Evolutionary conservation across 2,113 vertebrate genomes (phyloP), one percentile per base, ranked within the genome.

Genomic region (Otis tarda): DNA sequence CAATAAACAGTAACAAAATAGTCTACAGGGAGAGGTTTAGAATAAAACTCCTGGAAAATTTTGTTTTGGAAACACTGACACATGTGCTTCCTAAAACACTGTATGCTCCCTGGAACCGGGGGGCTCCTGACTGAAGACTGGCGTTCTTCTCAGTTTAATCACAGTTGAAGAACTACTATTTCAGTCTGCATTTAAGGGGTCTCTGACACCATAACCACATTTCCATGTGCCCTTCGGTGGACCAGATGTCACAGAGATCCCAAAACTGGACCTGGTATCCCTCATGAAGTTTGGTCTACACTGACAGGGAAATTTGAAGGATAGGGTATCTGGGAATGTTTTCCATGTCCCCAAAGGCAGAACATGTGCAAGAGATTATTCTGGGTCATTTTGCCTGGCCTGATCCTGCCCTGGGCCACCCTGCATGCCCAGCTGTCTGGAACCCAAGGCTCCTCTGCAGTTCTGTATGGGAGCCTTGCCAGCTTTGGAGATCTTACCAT

Each of bases 51-150:
- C 10, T 14, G 28, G 65, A 52, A 81, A 63, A 71, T 33, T 71
- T 75, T 95, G 79, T 91, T 93, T 95, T 85, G 89, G 83, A 95
- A 96, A 92, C 63, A 82, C 15, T 83, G 75, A 65, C 80, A 68
- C 10, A 13, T 55, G 24, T 79, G 60, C 14, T 94, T 87, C 65
- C 31, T 95, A 41, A 84, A 92, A 76, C 55, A 47, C 35, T 81
- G 4, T 52, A 8, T 57, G n/a, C 14, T 87, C 61, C 37, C 59
- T 91, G 57, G 39, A 70, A 76, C 65, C 14, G 2, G 10, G 18
- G 25, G 90, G 60, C 22, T 87, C 28, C 52, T 35, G 52, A 16
- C 64, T 76, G 57, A 45, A 49, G 49, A 25, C 27, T 76, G 69
- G 33, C 19, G 23, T 76, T 83, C 47, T 80, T 77, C 59, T 71